These are phyloP conservation scores for Dicrostonyx torquatus DNA, from an alignment of 2,797 vertebrate genomes.

Conservation along the genomic window DNA sequence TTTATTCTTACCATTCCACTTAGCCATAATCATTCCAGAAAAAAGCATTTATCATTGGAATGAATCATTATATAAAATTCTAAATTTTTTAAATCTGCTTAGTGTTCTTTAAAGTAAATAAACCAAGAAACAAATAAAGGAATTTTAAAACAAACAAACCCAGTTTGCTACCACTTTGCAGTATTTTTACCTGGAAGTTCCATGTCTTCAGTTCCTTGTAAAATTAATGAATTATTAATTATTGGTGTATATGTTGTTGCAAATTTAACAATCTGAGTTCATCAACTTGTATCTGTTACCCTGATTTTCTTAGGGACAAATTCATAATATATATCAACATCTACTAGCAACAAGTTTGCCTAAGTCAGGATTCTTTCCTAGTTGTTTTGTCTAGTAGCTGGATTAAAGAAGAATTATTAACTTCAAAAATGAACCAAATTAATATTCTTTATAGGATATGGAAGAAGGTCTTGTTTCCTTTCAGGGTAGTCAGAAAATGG, in stretches of 20 bases:
- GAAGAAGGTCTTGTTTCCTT: not conserved
- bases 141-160: not conserved
- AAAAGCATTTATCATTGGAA: not conserved
- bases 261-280: not conserved
- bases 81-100: not conserved
- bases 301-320: not conserved
- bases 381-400: not conserved
- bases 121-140: not conserved
- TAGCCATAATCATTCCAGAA: not conserved
- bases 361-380: not conserved
- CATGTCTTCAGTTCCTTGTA: not conserved
- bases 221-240: not conserved
- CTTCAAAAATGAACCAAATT: not conserved
- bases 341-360: not conserved
- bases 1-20: not conserved
- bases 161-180: not conserved
- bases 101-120: not conserved
- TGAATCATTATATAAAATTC: not conserved
- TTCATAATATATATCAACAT: not conserved
- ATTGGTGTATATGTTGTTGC: not conserved
- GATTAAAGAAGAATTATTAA: not conserved
- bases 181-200: not conserved
- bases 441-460: not conserved
- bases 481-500: not conserved
- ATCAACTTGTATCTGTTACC: not conserved